Conservation (phyloP, 2,113 vertebrate species). For the Hypocryptadius cinnamomeus region DNA sequence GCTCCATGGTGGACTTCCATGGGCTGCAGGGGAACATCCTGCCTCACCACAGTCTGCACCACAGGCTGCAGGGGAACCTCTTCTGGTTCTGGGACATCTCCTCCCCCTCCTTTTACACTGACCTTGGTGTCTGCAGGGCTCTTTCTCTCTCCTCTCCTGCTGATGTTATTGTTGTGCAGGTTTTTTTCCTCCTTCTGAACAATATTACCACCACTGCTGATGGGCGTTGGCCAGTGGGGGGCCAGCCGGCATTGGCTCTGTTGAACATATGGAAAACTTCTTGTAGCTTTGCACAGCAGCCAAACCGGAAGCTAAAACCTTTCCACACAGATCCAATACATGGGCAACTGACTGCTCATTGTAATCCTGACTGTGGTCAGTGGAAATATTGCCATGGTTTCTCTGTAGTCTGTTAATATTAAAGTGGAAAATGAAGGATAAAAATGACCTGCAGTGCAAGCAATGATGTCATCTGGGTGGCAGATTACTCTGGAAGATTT, state of each 20-base stretch:
- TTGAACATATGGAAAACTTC: neutral
- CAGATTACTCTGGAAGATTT: neutral
- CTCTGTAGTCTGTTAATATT: neutral
- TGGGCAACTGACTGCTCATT: accelerated
- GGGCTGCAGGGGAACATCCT: neutral
- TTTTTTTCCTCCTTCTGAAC: neutral
- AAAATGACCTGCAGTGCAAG: neutral
- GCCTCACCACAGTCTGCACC: no score
- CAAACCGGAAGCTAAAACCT: neutral
- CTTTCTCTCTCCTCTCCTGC: neutral
- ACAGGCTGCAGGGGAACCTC: neutral
- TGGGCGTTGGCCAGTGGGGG: neutral
- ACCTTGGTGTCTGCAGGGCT: neutral
- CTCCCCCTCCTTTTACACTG: neutral
- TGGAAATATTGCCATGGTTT: neutral
- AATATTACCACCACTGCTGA: neutral
- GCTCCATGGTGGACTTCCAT: neutral
- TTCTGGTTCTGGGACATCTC: neutral
- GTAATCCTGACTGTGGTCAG: neutral
- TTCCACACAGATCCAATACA: neutral
- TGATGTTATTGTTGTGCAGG: neutral
- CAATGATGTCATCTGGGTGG: neutral
- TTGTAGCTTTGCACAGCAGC: neutral
- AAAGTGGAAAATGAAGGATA: neutral
- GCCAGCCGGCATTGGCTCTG: neutral